These are phyloP conservation scores for Nanorana parkeri DNA, from an alignment of 2,113 vertebrate genomes.

Conservation along the genomic window DNA sequence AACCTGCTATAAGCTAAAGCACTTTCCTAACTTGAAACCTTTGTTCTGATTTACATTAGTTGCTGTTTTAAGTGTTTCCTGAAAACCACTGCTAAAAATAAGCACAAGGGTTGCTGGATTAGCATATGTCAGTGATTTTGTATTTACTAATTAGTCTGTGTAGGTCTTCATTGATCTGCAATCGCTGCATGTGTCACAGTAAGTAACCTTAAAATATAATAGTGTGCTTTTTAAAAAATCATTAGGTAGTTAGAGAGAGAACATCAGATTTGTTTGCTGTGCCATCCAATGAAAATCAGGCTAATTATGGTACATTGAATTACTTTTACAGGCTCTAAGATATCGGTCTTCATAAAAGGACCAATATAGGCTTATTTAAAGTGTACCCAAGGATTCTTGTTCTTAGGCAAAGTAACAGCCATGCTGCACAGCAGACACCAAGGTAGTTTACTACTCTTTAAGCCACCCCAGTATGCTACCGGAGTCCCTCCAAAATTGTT, in stretches of 20 bases:
- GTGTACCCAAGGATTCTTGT: too few relatives aligned
- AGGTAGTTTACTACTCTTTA: too few relatives aligned
- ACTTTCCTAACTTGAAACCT: neutral
- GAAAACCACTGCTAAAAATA: neutral
- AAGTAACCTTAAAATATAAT: conserved; percentile 41
- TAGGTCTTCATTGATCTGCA: conserved; percentile 18
- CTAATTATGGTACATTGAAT: conserved; percentile 17
- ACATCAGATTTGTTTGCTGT: neutral
- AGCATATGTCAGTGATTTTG: conserved; percentile 24
- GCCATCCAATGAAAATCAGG: conserved; percentile 20
- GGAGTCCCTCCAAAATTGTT: too few relatives aligned
- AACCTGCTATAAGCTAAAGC: conserved; percentile 3
- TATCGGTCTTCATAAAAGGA: conserved; percentile 7
- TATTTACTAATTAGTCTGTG: conserved; percentile 31
- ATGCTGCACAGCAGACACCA: too few relatives aligned
- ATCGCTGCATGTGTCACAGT: conserved; percentile 18
- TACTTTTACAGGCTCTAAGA: neutral
- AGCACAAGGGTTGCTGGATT: neutral
- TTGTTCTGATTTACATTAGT: neutral
- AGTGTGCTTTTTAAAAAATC: conserved; percentile 7
- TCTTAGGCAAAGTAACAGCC: too few relatives aligned
- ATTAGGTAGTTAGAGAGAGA: neutral
- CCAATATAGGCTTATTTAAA: neutral
- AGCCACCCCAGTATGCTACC: too few relatives aligned
- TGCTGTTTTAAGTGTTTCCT: neutral